These are phyloP conservation scores for Volucella inflata DNA, from an alignment of 2,888 invertebrate genomes.

Conservation along the genomic window DNA sequence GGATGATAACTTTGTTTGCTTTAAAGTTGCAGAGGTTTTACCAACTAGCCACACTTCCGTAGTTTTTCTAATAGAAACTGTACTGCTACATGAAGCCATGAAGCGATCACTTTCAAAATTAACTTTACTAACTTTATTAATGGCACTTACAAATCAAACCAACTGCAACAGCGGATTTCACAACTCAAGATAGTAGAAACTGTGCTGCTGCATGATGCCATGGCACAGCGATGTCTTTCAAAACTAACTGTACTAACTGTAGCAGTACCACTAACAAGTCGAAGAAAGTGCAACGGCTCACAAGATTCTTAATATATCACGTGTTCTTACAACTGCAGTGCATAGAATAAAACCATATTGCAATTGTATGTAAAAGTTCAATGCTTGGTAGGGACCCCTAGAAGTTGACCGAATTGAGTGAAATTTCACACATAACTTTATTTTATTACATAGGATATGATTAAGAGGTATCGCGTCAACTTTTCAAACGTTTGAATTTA, in stretches of 20 bases:
- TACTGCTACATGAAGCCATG: neutral
- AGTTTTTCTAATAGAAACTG: neutral
- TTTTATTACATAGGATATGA: neutral
- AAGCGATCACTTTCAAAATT: neutral
- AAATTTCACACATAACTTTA: constrained; percentile 1
- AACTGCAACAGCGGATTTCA: too few relatives aligned
- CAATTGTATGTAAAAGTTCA: constrained; percentile 9
- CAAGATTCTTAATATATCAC: neutral
- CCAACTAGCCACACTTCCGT: neutral
- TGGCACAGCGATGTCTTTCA: neutral
- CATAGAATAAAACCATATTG: neutral
- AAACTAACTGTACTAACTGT: neutral
- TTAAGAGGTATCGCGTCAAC: neutral
- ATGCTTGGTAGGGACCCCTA: neutral
- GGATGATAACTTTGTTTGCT: too few relatives aligned
- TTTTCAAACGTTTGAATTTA: neutral
- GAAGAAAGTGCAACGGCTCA: neutral
- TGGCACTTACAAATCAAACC: too few relatives aligned
- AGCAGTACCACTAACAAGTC: constrained; percentile 1
- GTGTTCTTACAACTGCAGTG: neutral
- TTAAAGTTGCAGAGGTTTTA: constrained; percentile 6
- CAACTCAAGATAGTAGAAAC: neutral
- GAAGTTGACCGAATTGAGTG: constrained; percentile 2
- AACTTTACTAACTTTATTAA: neutral
- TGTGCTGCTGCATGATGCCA: constrained; percentile 1